Conservation (phyloP, 2,888 invertebrate genomes). For the Monochamus alternatus region DNA sequence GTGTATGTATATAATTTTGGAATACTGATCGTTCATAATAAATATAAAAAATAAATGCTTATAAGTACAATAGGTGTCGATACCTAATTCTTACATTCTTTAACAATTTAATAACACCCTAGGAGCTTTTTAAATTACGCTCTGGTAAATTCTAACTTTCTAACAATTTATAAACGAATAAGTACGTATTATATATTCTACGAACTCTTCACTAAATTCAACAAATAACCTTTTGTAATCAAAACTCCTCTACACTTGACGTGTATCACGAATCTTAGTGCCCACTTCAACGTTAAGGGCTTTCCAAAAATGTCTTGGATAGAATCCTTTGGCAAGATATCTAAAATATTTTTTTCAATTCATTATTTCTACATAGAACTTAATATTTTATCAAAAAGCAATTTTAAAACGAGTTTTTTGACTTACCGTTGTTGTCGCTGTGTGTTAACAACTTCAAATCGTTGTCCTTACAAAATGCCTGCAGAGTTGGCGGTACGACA, state of each 20-base stretch:
- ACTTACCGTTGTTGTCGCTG: slow-evolving; percentile 90
- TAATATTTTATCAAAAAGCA: slow-evolving; percentile 15
- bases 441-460: slow-evolving; percentile 96
- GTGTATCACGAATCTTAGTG: slow-evolving; percentile 89
- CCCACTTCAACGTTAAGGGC: slow-evolving; percentile 79
- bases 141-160: background rate
- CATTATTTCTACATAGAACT: background rate
- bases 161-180: background rate
- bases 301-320: slow-evolving; percentile 75
- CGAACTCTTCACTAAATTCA: slow-evolving; percentile 67
- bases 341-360: slow-evolving; percentile 61
- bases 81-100: no score
- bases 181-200: background rate
- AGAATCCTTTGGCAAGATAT: slow-evolving; percentile 74
- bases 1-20: background rate
- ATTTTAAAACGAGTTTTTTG: slow-evolving; percentile 16
- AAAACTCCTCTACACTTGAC: slow-evolving; percentile 94
- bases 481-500: slow-evolving; percentile 92
- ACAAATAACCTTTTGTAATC: slow-evolving; percentile 90
- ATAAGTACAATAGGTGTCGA: background rate
- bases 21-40: background rate
- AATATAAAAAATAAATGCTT: slow-evolving; percentile 1
- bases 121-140: background rate
- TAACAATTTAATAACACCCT: background rate
- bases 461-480: slow-evolving; percentile 91